phyloP scores from a whole-genome alignment of 2,888 invertebrate species.

The Cacoxenus indagator region DNA sequence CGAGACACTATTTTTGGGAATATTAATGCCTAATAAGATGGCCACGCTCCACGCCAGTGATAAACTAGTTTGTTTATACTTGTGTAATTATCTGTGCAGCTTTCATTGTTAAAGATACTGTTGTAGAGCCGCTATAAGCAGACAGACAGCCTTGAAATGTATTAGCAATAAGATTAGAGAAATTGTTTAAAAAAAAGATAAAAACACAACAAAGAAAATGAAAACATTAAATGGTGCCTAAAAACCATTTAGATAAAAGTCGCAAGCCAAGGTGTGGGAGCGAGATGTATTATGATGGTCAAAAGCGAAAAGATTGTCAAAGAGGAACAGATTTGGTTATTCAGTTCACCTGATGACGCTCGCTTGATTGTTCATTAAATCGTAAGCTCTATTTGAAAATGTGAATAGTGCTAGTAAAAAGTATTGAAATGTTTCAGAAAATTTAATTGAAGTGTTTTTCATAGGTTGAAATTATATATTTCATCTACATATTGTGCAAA shows the following conservation, averaged over 20 bases:
- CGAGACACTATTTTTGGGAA: conserved; percentile 8
- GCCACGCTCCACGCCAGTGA: background rate
- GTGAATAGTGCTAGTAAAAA: too few species aligned
- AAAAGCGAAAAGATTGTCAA: too few species aligned
- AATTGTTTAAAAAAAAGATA: conserved; percentile 26
- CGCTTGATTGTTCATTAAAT: too few species aligned
- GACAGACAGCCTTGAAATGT: conserved; percentile 39
- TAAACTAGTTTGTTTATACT: conserved; percentile 12
- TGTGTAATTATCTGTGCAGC: background rate
- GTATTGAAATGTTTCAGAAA: too few species aligned
- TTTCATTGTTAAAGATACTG: conserved; percentile 36
- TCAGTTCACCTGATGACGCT: too few species aligned
- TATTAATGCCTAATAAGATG: background rate
- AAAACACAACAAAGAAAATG: conserved; percentile 53
- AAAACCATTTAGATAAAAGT: conserved; percentile 65
- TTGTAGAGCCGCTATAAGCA: conserved; percentile 25
- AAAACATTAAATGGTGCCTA: conserved; percentile 65
- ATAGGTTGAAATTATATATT: too few species aligned
- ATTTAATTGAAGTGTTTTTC: too few species aligned
- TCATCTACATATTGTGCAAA: too few species aligned
- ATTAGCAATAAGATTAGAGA: conserved; percentile 62
- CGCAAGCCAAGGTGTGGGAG: too few species aligned
- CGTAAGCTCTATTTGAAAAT: too few species aligned
- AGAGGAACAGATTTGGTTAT: too few species aligned
- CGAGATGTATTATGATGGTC: too few species aligned